Percentiles rank a stretch among this genome's conserved stretches.
These are phyloP conservation scores for Sphaeridia pumilis DNA, from an alignment of 2,888 invertebrate genomes.

Conservation along the genomic window DNA sequence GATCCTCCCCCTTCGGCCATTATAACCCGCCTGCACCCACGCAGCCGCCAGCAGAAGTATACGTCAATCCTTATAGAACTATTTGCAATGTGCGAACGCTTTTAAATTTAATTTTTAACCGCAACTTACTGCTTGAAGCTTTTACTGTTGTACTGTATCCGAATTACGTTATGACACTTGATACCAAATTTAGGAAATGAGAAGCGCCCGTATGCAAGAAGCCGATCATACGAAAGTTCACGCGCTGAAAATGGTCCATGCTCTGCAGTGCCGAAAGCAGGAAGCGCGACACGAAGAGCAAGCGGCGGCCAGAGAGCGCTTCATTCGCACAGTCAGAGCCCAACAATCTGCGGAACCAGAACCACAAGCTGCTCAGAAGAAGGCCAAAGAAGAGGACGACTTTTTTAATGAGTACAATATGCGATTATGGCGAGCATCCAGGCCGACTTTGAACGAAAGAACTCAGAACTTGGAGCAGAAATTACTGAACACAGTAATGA, in stretches of 20 bases:
- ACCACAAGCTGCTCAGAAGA: background rate
- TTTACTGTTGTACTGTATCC: no score
- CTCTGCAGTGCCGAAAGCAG: constrained; percentile 4
- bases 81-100: constrained; percentile 16
- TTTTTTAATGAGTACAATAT: constrained; percentile 23
- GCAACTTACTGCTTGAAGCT: constrained; percentile 1
- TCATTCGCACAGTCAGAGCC: constrained; percentile 10
- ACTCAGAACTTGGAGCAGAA: constrained; percentile 18
- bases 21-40: background rate
- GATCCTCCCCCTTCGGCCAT: background rate
- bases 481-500: constrained; percentile 10
- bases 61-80: constrained; percentile 19
- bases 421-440: constrained; percentile 15
- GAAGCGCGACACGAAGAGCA: constrained; percentile 14
- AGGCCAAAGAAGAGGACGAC: constrained; percentile 9
- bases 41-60: constrained; percentile 8
- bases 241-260: constrained; percentile 9
- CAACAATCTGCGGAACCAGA: background rate
- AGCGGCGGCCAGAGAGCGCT: constrained; percentile 7
- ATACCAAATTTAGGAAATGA: constrained; percentile 15
- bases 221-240: constrained; percentile 18
- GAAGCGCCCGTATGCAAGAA: constrained; percentile 13
- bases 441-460: constrained; percentile 17
- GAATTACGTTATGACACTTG: no score
- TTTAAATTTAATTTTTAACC: constrained; percentile 3